These are phyloP conservation scores for Saxidomus purpurata DNA, from an alignment of 1,140 invertebrate species.

Conservation along the genomic window DNA sequence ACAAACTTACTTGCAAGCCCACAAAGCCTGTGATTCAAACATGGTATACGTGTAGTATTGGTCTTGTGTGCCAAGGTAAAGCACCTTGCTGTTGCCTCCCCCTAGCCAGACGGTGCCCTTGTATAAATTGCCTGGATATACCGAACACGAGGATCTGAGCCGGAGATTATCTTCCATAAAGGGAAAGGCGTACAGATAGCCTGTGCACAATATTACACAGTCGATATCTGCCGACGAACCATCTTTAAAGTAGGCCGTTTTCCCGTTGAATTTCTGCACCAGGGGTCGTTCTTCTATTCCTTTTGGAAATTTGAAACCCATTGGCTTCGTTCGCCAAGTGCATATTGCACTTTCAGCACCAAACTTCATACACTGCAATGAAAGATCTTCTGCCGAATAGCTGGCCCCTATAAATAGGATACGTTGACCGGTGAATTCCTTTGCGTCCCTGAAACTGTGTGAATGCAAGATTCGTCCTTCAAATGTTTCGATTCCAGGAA, in stretches of 20 bases:
- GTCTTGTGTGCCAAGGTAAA: conserved; percentile 61
- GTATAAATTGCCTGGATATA: conserved; percentile 53
- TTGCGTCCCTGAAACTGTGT: conserved; percentile 48
- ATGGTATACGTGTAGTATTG: conserved; percentile 58
- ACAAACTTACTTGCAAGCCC: conserved; percentile 47
- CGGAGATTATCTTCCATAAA: conserved; percentile 43
- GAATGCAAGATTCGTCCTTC: conserved; percentile 43
- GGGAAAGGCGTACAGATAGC: conserved; percentile 47
- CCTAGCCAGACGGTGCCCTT: conserved; percentile 54
- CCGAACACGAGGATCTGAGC: not conserved
- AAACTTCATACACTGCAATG: conserved; percentile 49
- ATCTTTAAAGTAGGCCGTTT: conserved; percentile 56
- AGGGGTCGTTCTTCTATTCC: conserved; percentile 56
- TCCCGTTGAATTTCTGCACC: conserved; percentile 30
- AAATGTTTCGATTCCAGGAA: conserved; percentile 14
- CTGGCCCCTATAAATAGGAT: conserved; percentile 13
- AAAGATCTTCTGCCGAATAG: conserved; percentile 53
- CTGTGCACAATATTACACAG: conserved; percentile 48
- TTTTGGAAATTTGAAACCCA: conserved; percentile 49
- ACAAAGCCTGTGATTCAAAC: conserved; percentile 63
- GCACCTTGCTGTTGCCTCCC: conserved; percentile 55
- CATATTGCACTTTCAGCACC: conserved; percentile 23
- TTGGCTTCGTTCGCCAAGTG: conserved; percentile 46
- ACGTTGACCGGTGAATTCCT: conserved; percentile 47
- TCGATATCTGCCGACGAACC: conserved; percentile 50